phyloP scores from a whole-genome alignment of 2,797 vertebrate species.

The Danio jaintianensis region DNA sequence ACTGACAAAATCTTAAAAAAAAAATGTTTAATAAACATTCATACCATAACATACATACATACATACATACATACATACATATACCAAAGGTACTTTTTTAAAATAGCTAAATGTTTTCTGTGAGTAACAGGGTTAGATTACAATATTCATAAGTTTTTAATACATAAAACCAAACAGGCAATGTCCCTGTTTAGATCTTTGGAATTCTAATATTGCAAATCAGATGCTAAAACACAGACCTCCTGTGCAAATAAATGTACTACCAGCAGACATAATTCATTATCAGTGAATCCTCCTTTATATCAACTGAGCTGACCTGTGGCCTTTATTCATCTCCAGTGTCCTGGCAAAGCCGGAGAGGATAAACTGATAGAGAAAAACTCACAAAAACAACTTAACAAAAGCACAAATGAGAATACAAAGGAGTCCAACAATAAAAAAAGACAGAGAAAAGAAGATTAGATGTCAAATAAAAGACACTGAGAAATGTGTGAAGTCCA shows the following conservation, averaged over 20 bases:
- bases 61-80: too few species aligned
- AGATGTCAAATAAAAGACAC: background rate
- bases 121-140: too few species aligned
- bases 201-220: background rate
- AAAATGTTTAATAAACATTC: too few species aligned
- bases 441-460: conserved; percentile 2
- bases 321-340: conserved; percentile 53
- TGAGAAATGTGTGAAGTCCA: conserved; percentile 8
- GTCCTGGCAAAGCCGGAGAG: conserved; percentile 31
- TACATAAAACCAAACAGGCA: too few species aligned
- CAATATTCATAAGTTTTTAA: too few species aligned
- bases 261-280: background rate
- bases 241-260: background rate
- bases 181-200: background rate
- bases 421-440: conserved; percentile 4
- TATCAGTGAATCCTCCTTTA: background rate
- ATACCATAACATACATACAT: too few species aligned
- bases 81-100: too few species aligned
- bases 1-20: too few species aligned
- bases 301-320: conserved; percentile 18
- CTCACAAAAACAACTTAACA: conserved; percentile 42
- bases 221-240: background rate
- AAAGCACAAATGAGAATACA: conserved; percentile 28
- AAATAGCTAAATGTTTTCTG: too few species aligned
- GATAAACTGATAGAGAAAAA: conserved; percentile 35